Evolutionary conservation across 2,888 invertebrate genomes (phyloP).

Genomic region (Lasioglossum vierecki): DNA sequence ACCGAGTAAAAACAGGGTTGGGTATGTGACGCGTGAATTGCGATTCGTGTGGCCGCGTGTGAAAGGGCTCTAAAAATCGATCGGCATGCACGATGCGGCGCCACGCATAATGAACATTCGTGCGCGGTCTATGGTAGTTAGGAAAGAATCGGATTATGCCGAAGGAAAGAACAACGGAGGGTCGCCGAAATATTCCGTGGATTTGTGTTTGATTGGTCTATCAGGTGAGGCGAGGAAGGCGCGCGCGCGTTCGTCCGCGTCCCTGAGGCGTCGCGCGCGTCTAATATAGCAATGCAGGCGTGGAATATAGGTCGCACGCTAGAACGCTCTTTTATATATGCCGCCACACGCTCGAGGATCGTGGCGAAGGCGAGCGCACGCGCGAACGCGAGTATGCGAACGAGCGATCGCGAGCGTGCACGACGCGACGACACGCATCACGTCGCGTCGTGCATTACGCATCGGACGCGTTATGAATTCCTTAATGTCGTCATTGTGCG

Average conservation of each 20-base stretch:
- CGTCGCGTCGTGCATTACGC: slow-evolving; percentile 46
- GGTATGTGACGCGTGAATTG: too few relatives aligned
- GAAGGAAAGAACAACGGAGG: slow-evolving; percentile 18
- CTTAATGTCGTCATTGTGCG: slow-evolving; percentile 25
- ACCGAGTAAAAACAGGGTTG: too few relatives aligned
- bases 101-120: not conserved
- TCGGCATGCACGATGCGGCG: not conserved
- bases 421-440: slow-evolving; percentile 3
- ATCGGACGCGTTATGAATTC: slow-evolving; percentile 57
- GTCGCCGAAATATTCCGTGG: slow-evolving; percentile 45
- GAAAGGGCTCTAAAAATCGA: not conserved
- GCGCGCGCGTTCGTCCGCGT: slow-evolving; percentile 47
- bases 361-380: slow-evolving; percentile 51
- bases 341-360: slow-evolving; percentile 64
- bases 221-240: slow-evolving; percentile 49
- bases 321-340: slow-evolving; percentile 73
- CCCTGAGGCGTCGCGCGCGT: slow-evolving; percentile 72
- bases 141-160: not conserved
- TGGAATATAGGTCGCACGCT: slow-evolving; percentile 78
- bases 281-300: slow-evolving; percentile 78
- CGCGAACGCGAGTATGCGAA: slow-evolving; percentile 27
- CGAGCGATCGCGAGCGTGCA: slow-evolving; percentile 23
- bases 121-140: not conserved
- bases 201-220: slow-evolving; percentile 60
- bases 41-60: not conserved